Evolutionary conservation across 2,113 vertebrate species (phyloP).

Genomic region (Ramphastos sulfuratus): DNA sequence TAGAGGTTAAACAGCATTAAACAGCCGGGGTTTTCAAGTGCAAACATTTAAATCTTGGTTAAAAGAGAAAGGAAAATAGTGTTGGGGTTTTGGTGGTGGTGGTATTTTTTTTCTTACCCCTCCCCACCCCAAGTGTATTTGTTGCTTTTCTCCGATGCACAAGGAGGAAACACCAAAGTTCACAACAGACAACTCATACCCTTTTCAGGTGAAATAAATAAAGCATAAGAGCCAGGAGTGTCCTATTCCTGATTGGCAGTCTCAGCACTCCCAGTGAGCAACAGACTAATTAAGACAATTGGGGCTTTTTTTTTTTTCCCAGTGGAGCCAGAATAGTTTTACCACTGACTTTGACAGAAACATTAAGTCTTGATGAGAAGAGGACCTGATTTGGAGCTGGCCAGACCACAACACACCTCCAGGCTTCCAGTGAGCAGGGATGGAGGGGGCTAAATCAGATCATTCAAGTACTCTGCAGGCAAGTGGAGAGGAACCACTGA

Average conservation of each 20-base stretch:
- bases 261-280: background rate
- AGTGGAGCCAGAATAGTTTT: background rate
- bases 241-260: background rate
- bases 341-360: background rate
- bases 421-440: rapidly evolving
- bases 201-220: slow-evolving; percentile 28
- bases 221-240: background rate
- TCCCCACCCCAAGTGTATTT: background rate
- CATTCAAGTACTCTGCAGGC: rapidly evolving
- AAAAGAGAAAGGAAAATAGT: slow-evolving; percentile 19
- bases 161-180: background rate
- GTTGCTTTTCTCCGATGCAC: background rate
- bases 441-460: rapidly evolving
- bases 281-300: background rate
- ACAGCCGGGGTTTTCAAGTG: background rate
- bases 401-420: rapidly evolving
- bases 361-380: background rate
- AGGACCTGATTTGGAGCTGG: background rate
- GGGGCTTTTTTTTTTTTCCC: background rate
- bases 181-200: background rate
- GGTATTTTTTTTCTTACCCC: background rate
- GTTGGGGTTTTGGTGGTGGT: too few relatives aligned
- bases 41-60: background rate
- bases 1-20: background rate
- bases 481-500: rapidly evolving